Conservation (phyloP, 2,113 vertebrate species). For the Leucopternis melanops region DNA sequence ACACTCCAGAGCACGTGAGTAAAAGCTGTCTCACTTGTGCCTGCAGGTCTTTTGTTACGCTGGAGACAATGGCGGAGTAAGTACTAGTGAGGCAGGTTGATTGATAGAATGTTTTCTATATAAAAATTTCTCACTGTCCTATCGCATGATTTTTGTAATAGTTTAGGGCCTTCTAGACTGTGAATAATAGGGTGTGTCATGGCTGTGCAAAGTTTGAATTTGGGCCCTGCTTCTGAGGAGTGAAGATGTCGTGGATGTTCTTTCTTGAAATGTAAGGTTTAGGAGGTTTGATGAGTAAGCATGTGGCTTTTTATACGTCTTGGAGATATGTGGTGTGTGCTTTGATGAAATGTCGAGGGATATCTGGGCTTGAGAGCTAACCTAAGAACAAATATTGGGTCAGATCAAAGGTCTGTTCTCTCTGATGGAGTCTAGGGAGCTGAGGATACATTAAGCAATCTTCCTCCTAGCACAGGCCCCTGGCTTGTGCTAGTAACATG, state of each 20-base stretch:
- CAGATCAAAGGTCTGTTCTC: neutral
- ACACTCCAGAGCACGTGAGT: neutral
- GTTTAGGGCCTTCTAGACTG: neutral
- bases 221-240: neutral
- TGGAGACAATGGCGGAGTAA: neutral
- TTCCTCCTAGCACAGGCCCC: neutral
- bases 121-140: neutral
- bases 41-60: neutral
- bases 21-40: neutral
- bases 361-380: neutral
- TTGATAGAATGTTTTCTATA: neutral
- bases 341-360: neutral
- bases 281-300: neutral
- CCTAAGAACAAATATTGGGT: neutral
- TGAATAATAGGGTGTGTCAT: neutral
- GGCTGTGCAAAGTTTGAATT: neutral
- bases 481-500: neutral
- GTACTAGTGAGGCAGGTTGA: neutral
- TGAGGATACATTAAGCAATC: neutral
- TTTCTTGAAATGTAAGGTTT: neutral
- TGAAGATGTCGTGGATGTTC: neutral
- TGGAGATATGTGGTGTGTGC: neutral
- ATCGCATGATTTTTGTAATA: neutral
- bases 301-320: neutral
- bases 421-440: neutral